Percentiles rank a stretch among this genome's conserved stretches.
Conservation (phyloP, 2,113 vertebrate species). For the Mobula birostris region DNA sequence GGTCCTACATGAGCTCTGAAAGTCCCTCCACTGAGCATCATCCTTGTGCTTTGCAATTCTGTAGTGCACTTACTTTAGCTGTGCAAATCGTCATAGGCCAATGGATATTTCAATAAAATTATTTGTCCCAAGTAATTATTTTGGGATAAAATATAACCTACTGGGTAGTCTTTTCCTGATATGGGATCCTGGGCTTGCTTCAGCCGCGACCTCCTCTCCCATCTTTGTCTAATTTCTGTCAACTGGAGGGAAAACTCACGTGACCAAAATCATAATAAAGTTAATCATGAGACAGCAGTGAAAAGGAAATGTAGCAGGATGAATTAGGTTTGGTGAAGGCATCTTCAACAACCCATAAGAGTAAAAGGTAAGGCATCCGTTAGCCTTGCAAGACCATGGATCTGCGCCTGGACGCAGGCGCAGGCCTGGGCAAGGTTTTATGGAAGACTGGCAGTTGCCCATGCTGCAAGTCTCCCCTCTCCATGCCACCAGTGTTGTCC, state of each 20-base stretch:
- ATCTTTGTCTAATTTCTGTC: neutral
- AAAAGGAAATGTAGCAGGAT: neutral
- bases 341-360: neutral
- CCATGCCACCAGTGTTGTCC: too few species aligned
- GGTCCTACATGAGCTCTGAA: too few species aligned
- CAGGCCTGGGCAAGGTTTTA: too few species aligned
- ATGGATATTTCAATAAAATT: neutral
- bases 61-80: too few species aligned
- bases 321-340: neutral
- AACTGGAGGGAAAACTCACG: neutral
- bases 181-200: neutral
- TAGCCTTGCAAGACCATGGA: too few species aligned
- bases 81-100: neutral
- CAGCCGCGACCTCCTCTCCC: neutral
- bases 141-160: neutral
- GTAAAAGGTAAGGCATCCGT: too few species aligned
- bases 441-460: too few species aligned
- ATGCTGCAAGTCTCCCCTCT: too few species aligned
- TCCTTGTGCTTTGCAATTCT: too few species aligned
- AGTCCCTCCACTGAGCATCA: too few species aligned
- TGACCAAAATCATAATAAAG: neutral
- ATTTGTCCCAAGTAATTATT: neutral
- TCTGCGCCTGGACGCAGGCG: too few species aligned
- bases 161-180: neutral
- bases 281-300: neutral